Percentiles rank a stretch among this genome's conserved stretches.
phyloP scores from a whole-genome alignment of 92 coral and sea anemone genomes.

The Blastomussa wellsi region DNA sequence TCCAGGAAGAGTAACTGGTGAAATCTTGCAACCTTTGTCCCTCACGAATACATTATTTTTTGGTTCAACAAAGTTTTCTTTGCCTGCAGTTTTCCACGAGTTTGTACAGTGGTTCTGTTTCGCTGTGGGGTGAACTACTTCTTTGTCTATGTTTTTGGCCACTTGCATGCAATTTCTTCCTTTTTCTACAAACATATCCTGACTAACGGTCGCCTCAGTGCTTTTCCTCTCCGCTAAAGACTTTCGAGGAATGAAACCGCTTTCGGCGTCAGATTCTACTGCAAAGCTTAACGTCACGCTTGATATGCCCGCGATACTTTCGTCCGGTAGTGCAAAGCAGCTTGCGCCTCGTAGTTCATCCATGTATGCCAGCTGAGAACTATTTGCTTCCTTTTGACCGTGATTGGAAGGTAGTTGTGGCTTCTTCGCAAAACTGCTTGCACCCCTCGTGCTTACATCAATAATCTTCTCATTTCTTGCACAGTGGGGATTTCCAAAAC shows the following conservation, averaged over 20 bases:
- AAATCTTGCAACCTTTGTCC: not conserved
- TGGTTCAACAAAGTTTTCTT: not conserved
- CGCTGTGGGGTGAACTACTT: not conserved
- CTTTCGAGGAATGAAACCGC: not conserved
- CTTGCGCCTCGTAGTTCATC: slow-evolving; percentile 38
- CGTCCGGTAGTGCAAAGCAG: slow-evolving; percentile 32
- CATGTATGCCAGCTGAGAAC: not conserved
- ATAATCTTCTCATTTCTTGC: not conserved
- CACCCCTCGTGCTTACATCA: slow-evolving; percentile 47
- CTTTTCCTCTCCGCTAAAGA: not conserved
- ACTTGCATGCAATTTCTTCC: not conserved
- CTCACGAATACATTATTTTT: not conserved
- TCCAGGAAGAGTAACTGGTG: not conserved
- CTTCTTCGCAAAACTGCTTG: slow-evolving; percentile 58
- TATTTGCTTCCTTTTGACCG: not conserved
- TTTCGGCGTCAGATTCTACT: slow-evolving; percentile 61
- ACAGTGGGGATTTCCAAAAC: not conserved
- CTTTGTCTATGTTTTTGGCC: not conserved
- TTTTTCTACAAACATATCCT: not conserved
- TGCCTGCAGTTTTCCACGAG: not conserved
- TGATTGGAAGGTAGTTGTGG: not conserved
- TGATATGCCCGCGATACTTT: slow-evolving; percentile 59
- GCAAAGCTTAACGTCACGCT: slow-evolving; percentile 81
- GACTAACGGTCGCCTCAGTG: too few relatives aligned
- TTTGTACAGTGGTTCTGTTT: not conserved